These are phyloP conservation scores for Pygoscelis antarcticus DNA, from an alignment of 2,113 vertebrate species.

Conservation along the genomic window DNA sequence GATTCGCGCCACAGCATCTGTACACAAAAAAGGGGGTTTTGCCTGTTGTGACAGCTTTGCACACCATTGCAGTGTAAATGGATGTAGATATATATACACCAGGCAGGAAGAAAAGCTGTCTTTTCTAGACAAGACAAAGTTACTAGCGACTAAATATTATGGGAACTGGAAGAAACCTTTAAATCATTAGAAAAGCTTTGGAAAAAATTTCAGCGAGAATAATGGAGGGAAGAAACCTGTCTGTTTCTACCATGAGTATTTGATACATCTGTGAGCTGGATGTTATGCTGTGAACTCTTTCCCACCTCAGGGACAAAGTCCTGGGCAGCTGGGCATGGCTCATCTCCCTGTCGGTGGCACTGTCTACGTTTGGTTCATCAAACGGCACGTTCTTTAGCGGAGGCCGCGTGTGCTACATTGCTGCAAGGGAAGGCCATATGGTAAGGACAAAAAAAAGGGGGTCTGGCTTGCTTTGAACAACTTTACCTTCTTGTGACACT, in stretches of 20 bases:
- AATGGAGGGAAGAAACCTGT: neutral
- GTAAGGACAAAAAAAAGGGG: conserved; percentile 64
- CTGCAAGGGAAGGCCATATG: conserved; percentile 90
- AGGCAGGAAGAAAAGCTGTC: neutral
- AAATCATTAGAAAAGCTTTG: neutral
- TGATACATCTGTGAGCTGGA: fast-evolving
- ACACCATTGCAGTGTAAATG: neutral
- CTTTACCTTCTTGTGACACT: neutral
- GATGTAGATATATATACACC: neutral
- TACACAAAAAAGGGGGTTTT: neutral
- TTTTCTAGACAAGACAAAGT: neutral
- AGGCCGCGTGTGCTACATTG: conserved; percentile 83
- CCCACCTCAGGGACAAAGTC: conserved; percentile 80
- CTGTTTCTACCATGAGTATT: neutral
- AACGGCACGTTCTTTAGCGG: conserved; percentile 86
- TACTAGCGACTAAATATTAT: neutral
- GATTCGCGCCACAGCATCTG: neutral
- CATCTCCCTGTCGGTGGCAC: conserved; percentile 83
- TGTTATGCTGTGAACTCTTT: neutral
- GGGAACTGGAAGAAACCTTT: neutral
- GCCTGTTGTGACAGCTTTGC: neutral
- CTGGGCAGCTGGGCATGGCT: conserved; percentile 88
- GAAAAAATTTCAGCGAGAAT: neutral
- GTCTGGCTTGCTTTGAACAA: neutral
- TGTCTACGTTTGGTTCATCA: conserved; percentile 86